A percentile compares a stretch with the other conserved stretches of the same genome.
These are phyloP conservation scores for Cyphomyrus plagiostoma DNA, from an alignment of 2,113 vertebrate genomes.

Conservation along the genomic window DNA sequence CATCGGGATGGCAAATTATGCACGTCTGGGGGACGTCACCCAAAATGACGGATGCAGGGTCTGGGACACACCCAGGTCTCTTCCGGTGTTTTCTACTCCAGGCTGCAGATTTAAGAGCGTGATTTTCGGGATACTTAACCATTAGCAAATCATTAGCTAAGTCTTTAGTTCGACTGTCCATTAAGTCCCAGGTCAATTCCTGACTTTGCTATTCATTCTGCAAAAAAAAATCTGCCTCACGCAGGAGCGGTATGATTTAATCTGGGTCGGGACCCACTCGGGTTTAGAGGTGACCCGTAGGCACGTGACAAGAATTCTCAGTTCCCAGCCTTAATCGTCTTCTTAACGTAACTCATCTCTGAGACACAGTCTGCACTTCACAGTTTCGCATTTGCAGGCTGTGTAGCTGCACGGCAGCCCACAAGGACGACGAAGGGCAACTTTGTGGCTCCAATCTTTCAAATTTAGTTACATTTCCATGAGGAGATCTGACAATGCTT, in stretches of 20 bases:
- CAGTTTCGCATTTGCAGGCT: neutral
- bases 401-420: neutral
- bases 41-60: neutral
- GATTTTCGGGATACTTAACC: neutral
- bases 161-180: neutral
- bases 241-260: conserved; percentile 12
- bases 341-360: conserved; percentile 5
- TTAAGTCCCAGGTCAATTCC: neutral
- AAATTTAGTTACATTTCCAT: neutral
- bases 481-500: neutral
- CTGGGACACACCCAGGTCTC: neutral
- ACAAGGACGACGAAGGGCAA: neutral
- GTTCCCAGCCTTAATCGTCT: conserved; percentile 8
- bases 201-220: neutral
- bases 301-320: neutral
- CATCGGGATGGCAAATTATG: neutral
- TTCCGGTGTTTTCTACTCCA: neutral
- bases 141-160: conserved; percentile 5
- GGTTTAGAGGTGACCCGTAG: conserved; percentile 7
- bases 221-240: neutral
- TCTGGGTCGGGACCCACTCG: neutral
- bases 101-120: neutral
- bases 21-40: neutral
- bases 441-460: neutral
- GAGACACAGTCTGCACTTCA: neutral